Evolutionary conservation across 2,113 vertebrate genomes (phyloP).

Genomic region (Butorides virescens): DNA sequence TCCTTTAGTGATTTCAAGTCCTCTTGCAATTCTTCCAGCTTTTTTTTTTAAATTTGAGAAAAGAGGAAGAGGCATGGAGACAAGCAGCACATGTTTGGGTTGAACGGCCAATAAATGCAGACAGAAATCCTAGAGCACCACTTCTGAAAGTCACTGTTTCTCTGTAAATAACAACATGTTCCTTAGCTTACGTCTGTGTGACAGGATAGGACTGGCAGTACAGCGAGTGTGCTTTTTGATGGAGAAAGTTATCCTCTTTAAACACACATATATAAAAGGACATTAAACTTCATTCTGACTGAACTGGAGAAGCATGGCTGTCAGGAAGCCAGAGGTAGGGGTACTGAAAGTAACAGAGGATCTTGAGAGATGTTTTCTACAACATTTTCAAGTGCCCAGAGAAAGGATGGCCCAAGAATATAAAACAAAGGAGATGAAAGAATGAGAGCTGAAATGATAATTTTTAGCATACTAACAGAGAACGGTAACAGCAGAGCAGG

Average conservation of each 20-base stretch:
- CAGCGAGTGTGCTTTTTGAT: background rate
- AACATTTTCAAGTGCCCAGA: background rate
- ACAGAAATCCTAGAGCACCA: background rate
- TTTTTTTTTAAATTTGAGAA: background rate
- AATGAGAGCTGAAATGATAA: accelerated
- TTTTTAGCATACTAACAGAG: background rate
- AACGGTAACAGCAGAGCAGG: background rate
- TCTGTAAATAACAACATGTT: background rate
- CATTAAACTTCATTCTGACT: background rate
- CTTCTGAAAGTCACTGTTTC: background rate
- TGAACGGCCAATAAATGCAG: background rate
- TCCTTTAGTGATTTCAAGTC: background rate
- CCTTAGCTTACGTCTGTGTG: background rate
- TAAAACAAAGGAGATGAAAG: background rate
- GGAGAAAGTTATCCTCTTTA: background rate
- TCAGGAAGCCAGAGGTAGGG: background rate
- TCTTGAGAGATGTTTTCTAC: background rate
- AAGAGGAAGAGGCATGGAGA: background rate
- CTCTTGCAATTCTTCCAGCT: background rate
- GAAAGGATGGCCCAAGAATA: background rate
- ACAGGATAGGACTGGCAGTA: background rate
- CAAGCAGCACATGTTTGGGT: background rate
- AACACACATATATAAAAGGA: background rate
- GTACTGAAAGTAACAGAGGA: background rate
- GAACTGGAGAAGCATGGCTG: background rate